Base-by-base conservation (phyloP, 2,797 vertebrate species). In the Diglossa cyanea region DNA sequence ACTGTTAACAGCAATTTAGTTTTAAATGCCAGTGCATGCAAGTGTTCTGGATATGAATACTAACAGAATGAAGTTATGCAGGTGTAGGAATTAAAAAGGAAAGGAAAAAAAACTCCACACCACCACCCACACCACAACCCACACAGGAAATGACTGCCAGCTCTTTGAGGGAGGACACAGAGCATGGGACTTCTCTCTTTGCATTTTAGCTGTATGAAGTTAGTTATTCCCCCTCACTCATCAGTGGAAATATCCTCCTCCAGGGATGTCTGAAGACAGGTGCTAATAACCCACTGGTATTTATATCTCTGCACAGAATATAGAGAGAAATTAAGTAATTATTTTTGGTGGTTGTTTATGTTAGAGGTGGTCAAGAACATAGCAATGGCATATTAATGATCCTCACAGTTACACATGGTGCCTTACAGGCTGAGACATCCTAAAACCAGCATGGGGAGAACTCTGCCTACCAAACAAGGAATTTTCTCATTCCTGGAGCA, bases 1-100 rank as follows among this genome's bases (percentile, higher is more conserved):
- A 84, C 82, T 90, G 94, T 94, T 96, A 96, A 91, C 92, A 93
- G 94, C 83, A 96, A 96, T 97, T 96, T 95, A 88, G 77, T 86
- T 96, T 93, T 97, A 97, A 96, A 96, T 88, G 82, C 94, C 70
- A 91, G 58, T 88, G 82, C 79, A 86, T 93, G 85, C 55, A 94
- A 96, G 82, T 89, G 67, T 90, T 94, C 89, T 94, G 87, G 93
- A 57, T 93, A 91, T 94, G 96, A 96, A 97, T 95, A 57, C 89
- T 94, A 96, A 94, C 58, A 61, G 51, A 42, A 77, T 94, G 73
- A 91, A 95, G 82, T 96, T 94, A 90, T 47, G 82, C 93, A 96
- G 85, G 94, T 93, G 94, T 95, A 93, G 82, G 86, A 76, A 20
- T 55, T 66, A 23, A 76, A 70, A 79, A 37, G 2, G 26, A 9